Base-by-base conservation (phyloP, 2,113 vertebrate genomes). In the Neomonachus schauinslandi region DNA sequence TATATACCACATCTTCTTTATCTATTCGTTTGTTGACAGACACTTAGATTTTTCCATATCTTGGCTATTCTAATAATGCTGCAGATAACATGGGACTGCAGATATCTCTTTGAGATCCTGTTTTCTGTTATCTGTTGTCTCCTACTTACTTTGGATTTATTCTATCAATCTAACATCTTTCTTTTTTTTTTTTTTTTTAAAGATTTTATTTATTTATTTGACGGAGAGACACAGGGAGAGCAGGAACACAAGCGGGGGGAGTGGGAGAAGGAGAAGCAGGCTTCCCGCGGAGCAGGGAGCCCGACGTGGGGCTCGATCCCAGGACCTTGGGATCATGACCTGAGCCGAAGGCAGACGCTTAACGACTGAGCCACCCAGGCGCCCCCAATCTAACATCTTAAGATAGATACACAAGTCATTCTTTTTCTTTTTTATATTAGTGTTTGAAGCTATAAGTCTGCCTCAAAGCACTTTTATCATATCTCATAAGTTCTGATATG, bases 131-230 rank as follows among this genome's bases (percentile, higher is more conserved):
- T 51, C 22, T 80, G 21, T 92, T 93, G 22, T 39, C 31, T 91
- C 74, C 22, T 46, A 72, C 49, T 90, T 92, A 59, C 39, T 91
- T 92, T 87, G 61, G 21, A 49, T 88, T 74, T 83, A 84, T 88
- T 91, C 12, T 84, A 65, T 49, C 6, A 36, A 80, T 92, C n/a
- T 88, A 69, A 61, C 12, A 84, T 92, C 51, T 80, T 84, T 89
- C 14, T 93, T 84, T 39, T 61, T 92, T 39, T 69, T 82, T 49
- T 77, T 94, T 83, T n/a, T n/a, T n/a, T n/a, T n/a, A n/a, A n/a
- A n/a, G n/a, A n/a, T n/a, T n/a, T n/a, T n/a, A n/a, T n/a, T n/a
- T n/a, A n/a, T n/a, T n/a, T n/a, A n/a, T n/a, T n/a, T n/a, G n/a
- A n/a, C n/a, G n/a, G n/a, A n/a, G n/a, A n/a, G n/a, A n/a, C n/a